phyloP scores from a whole-genome alignment of 2,888 invertebrate species.

The Leucophora obtusa region DNA sequence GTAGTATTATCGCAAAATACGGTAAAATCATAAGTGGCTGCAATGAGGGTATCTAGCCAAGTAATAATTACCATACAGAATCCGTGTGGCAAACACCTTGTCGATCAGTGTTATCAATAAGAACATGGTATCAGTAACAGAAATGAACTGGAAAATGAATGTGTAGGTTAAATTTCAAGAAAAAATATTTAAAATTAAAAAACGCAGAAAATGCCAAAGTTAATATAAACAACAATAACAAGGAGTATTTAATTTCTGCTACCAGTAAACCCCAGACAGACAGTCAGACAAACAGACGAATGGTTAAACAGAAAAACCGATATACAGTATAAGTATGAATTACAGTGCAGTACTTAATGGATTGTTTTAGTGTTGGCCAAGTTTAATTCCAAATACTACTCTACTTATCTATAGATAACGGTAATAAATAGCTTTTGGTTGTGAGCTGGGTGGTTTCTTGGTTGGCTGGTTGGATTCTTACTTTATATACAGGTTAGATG shows the following conservation, averaged over 20 bases:
- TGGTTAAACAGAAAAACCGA: neutral
- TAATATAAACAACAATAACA: constrained; percentile 27
- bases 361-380: constrained; percentile 8
- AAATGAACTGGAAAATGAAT: neutral
- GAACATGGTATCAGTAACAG: constrained; percentile 27
- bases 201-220: constrained; percentile 29
- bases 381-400: neutral
- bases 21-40: no score
- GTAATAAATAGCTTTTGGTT: constrained; percentile 11
- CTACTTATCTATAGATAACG: constrained; percentile 20
- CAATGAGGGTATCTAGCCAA: no score
- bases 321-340: neutral
- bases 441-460: constrained; percentile 2
- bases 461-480: neutral
- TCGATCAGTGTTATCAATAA: no score
- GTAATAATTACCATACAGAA: no score
- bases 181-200: constrained; percentile 35
- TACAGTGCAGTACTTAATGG: neutral
- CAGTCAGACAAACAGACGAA: neutral
- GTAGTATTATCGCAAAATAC: no score
- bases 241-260: constrained; percentile 12
- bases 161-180: constrained; percentile 21
- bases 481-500: neutral
- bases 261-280: neutral
- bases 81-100: no score